phyloP scores from a whole-genome alignment of 1,140 invertebrate genomes.

The Liolophura sinensis region DNA sequence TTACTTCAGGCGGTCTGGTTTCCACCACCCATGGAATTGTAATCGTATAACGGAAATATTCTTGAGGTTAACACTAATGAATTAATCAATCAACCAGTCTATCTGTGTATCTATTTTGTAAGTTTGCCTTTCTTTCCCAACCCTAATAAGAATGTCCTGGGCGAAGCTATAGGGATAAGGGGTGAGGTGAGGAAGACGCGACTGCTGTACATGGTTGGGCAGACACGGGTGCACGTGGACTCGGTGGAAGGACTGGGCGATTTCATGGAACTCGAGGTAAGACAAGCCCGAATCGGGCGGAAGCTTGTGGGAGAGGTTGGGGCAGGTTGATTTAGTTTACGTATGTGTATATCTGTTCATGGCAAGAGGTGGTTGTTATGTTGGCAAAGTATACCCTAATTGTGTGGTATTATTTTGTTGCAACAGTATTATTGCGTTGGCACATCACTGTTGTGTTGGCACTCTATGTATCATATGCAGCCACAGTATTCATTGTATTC shows the following conservation, averaged over 20 bases:
- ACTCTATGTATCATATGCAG: no score
- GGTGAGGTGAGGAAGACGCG: slow-evolving; percentile 75
- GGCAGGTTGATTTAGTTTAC: not conserved
- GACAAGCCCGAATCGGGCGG: not conserved
- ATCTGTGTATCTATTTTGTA: no score
- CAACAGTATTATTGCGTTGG: not conserved
- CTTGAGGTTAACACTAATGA: not conserved
- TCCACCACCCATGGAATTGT: no score
- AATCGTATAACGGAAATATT: not conserved
- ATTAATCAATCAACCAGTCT: not conserved
- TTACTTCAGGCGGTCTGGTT: no score
- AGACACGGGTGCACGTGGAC: slow-evolving; percentile 89
- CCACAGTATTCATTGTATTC: no score
- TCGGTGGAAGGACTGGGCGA: slow-evolving; percentile 77
- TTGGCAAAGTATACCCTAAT: not conserved
- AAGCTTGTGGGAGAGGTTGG: not conserved
- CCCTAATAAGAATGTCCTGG: slow-evolving; percentile 34
- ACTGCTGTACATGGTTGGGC: slow-evolving; percentile 75
- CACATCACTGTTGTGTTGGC: no score
- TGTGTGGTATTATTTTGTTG: not conserved
- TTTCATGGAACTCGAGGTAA: slow-evolving; percentile 89
- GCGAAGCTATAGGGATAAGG: slow-evolving; percentile 65
- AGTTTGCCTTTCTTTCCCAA: no score
- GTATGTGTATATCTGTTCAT: not conserved
- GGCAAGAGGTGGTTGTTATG: not conserved